Percentiles rank a stretch among this genome's conserved stretches.
Evolutionary conservation across 1,140 invertebrate genomes (phyloP).

Genomic region (Lucilia cuprina): DNA sequence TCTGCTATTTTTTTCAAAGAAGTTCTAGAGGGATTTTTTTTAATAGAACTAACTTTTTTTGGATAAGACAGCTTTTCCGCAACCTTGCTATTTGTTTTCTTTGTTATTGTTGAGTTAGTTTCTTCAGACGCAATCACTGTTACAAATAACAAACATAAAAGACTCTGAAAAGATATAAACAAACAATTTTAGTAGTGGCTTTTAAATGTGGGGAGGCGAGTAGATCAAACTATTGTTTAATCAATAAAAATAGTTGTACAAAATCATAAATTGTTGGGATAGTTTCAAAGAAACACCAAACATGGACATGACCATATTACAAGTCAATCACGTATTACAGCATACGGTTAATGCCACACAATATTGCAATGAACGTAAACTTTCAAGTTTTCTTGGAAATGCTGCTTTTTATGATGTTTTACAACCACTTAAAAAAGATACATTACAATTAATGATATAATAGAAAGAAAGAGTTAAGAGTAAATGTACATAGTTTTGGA

Average conservation of each 20-base stretch:
- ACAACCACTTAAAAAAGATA: not conserved
- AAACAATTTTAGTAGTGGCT: not conserved
- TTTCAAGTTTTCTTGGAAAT: not conserved
- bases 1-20: conserved; percentile 37
- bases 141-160: conserved; percentile 16
- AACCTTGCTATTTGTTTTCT: not conserved
- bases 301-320: conserved; percentile 10
- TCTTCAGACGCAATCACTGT: not conserved
- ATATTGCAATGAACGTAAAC: conserved; percentile 26
- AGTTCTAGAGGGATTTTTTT: conserved; percentile 57
- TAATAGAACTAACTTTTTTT: conserved; percentile 56
- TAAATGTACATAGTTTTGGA: not conserved
- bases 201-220: not conserved
- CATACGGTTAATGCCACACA: not conserved
- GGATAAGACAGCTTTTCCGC: conserved; percentile 45
- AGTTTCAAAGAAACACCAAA: not conserved
- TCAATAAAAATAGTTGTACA: not conserved
- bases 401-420: not conserved
- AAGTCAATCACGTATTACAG: conserved; percentile 17
- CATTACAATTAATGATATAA: not conserved
- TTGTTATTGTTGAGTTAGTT: not conserved
- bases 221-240: not conserved
- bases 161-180: conserved; percentile 18
- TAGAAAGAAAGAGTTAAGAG: not conserved
- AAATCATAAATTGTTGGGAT: not conserved